These are phyloP conservation scores for Ctena decussata DNA, from an alignment of 2,888 invertebrate species.

Conservation along the genomic window DNA sequence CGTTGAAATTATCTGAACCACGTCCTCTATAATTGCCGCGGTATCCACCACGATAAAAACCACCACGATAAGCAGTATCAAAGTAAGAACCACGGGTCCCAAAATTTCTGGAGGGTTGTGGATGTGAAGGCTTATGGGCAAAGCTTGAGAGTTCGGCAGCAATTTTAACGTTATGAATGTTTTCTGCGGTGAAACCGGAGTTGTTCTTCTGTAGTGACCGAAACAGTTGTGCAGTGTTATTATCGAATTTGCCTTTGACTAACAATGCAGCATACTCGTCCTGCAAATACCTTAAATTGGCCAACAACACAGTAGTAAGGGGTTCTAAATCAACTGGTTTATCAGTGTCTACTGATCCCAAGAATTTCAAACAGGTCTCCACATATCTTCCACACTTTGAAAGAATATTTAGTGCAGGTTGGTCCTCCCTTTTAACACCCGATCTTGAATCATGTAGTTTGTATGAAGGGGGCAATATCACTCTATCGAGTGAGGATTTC, in stretches of 20 bases:
- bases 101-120: no score
- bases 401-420: no score
- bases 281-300: not conserved
- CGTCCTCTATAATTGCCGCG: no score
- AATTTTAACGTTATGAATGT: not conserved
- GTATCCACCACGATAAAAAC: no score
- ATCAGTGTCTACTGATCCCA: not conserved
- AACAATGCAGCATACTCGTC: no score
- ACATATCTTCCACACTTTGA: not conserved
- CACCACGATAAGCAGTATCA: no score
- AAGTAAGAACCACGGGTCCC: no score
- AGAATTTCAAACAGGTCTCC: not conserved
- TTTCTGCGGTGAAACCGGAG: not conserved
- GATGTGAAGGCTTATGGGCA: not conserved
- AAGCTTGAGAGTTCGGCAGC: not conserved
- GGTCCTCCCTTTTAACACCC: no score
- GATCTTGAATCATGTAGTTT: no score
- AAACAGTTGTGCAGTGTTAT: not conserved
- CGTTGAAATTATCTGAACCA: no score
- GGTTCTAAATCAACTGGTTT: not conserved
- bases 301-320: not conserved
- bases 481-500: no score
- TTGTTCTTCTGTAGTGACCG: not conserved
- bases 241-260: not conserved
- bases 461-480: no score